A percentile compares a stretch with the other conserved stretches of the same genome.
These are phyloP conservation scores for Oegoconia quadripuncta DNA, from an alignment of 2,888 invertebrate species.

Conservation along the genomic window DNA sequence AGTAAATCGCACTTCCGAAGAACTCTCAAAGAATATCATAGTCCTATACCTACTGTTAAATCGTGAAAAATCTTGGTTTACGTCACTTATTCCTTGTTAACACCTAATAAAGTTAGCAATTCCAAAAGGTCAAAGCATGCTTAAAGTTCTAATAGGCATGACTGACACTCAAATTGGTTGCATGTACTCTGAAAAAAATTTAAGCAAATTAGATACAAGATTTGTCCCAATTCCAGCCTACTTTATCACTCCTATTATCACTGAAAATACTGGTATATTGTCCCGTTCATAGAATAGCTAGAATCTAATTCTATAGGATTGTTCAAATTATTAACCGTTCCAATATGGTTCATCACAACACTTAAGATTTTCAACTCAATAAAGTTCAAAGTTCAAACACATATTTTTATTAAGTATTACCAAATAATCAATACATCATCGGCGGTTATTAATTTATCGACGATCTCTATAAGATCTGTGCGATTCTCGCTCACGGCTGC, in stretches of 20 bases:
- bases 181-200: conserved; percentile 22
- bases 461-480: conserved; percentile 81
- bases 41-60: neutral
- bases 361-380: conserved; percentile 57
- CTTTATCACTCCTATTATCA: conserved; percentile 14
- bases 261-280: conserved; percentile 20
- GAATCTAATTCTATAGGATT: conserved; percentile 13
- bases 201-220: conserved; percentile 3
- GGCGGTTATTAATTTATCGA: conserved; percentile 61
- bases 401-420: conserved; percentile 65
- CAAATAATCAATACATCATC: conserved; percentile 64
- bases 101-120: neutral
- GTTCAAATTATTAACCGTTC: conserved; percentile 5
- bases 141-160: neutral
- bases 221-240: neutral
- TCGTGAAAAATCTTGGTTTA: conserved; percentile 1
- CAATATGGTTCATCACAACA: conserved; percentile 60
- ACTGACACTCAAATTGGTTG: neutral
- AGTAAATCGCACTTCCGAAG: neutral
- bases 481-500: conserved; percentile 78
- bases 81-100: conserved; percentile 8
- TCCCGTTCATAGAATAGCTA: conserved; percentile 21
- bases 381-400: conserved; percentile 77
- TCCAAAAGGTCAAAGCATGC: neutral
- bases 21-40: neutral